Conservation (phyloP, 2,113 vertebrate genomes). For the Bungarus multicinctus region DNA sequence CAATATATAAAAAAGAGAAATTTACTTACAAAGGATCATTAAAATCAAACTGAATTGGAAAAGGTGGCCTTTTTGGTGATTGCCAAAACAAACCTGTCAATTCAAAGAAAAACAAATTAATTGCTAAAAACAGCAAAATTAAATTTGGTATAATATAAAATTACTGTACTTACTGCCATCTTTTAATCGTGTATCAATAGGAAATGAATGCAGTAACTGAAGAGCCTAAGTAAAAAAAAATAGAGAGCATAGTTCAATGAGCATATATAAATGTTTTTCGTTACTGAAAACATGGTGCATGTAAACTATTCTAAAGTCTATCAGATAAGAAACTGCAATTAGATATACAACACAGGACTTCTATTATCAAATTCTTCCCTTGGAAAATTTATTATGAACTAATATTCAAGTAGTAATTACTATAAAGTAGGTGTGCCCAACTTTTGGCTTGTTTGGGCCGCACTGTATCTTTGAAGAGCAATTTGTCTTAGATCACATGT, state of each 20-base stretch:
- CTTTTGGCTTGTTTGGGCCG: neutral
- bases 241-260: neutral
- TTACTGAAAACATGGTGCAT: neutral
- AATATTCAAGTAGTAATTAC: neutral
- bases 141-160: neutral
- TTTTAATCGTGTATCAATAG: slow-evolving; percentile 92
- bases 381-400: neutral
- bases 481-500: neutral
- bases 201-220: slow-evolving; percentile 95
- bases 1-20: neutral
- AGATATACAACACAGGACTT: neutral
- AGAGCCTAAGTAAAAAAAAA: slow-evolving; percentile 77
- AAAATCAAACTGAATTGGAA: slow-evolving; percentile 89
- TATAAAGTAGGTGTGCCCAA: neutral
- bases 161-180: slow-evolving; percentile 89
- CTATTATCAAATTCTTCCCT: neutral
- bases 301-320: neutral
- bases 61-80: slow-evolving; percentile 94
- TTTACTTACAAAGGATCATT: slow-evolving; percentile 89
- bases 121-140: slow-evolving; percentile 31
- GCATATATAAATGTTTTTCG: neutral
- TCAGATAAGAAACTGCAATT: neutral
- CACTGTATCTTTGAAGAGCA: neutral
- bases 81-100: slow-evolving; percentile 96
- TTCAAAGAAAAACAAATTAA: slow-evolving; percentile 49